Evolutionary conservation across 2,797 vertebrate species (phyloP), one percentile per base, ranked within the genome.

Genomic region (Phylloscopus collybita): DNA sequence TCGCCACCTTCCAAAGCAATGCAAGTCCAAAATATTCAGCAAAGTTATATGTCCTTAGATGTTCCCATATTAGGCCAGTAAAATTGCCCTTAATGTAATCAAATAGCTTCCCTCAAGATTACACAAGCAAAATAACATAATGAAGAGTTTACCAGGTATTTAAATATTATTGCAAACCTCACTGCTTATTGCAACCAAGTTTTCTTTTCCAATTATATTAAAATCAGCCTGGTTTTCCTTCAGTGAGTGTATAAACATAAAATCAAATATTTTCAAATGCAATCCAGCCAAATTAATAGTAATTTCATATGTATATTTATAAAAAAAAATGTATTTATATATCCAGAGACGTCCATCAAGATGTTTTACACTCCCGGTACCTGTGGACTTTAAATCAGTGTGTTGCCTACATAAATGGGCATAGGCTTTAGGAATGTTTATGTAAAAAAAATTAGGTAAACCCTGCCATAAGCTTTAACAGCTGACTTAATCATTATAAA

Each of bases 391-490:
- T 87, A 95, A 96, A 85, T 90, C 93, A 92, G 51, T 70, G 30
- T 44, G 10, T 81, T 97, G 47, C 64, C 74, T 88, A 3, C 54
- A 49, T 69, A 96, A 96, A 80, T 64, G 64, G 50, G 66, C 73
- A 40, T 89, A 87, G 88, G 44, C 69, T 95, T 96, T 79, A 90
- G 88, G 86, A 86, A 93, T 80, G 83, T 96, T 97, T 95, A 21
- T 87, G 89, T 90, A 45, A 93, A 97, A 93, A 97, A 97, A 97
- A 93, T 93, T 65, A 91, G 92, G 73, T 94, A 89, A 97, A 94
- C 57, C 66, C 84, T 73, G 47, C 62, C 69, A 86, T 91, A 91
- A 93, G 72, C 72, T 95, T 94, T 93, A 96, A 74, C 94, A 96
- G 67, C 80, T 92, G 85, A 90, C 76, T 93, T 87, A 69, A 50